Percentiles rank a stretch among this genome's conserved stretches.
Conservation (phyloP, 2,888 invertebrate genomes). For the Monopis laevigella region DNA sequence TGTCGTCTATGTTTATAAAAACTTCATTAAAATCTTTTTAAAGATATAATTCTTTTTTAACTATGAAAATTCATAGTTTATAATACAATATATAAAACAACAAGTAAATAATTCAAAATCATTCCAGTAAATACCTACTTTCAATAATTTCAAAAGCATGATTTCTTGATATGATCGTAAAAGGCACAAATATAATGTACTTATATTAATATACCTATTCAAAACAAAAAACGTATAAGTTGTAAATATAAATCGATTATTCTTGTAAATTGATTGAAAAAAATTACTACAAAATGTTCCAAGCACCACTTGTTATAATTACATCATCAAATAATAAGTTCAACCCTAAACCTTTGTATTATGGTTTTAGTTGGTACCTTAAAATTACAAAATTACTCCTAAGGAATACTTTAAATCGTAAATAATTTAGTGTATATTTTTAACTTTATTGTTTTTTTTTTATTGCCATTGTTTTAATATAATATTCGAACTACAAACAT, state of each 20-base stretch:
- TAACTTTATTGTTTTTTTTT: conserved; percentile 52
- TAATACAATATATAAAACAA: too few species aligned
- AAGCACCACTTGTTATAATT: conserved; percentile 43
- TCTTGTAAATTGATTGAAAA: conserved; percentile 1
- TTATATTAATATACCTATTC: neutral
- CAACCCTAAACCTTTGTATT: conserved; percentile 44
- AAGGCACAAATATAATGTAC: conserved; percentile 45
- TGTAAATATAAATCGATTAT: conserved; percentile 4
- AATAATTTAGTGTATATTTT: conserved; percentile 13
- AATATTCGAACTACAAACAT: neutral
- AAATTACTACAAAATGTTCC: conserved; percentile 21
- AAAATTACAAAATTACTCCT: conserved; percentile 1
- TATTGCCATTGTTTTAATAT: conserved; percentile 43
- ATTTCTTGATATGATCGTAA: conserved; percentile 59
- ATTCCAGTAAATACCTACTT: too few species aligned
- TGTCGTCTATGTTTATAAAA: too few species aligned
- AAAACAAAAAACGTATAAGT: conserved; percentile 2
- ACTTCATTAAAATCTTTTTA: too few species aligned
- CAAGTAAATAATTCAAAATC: too few species aligned
- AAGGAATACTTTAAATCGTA: conserved; percentile 9
- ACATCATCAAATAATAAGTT: conserved; percentile 26
- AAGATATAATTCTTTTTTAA: too few species aligned
- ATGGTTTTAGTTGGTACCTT: conserved; percentile 3
- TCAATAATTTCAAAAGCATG: too few species aligned
- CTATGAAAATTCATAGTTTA: too few species aligned